A percentile compares a stretch with the other conserved stretches of the same genome.
phyloP scores from a whole-genome alignment of 1,140 invertebrate species.

The Oedothorax gibbosus region DNA sequence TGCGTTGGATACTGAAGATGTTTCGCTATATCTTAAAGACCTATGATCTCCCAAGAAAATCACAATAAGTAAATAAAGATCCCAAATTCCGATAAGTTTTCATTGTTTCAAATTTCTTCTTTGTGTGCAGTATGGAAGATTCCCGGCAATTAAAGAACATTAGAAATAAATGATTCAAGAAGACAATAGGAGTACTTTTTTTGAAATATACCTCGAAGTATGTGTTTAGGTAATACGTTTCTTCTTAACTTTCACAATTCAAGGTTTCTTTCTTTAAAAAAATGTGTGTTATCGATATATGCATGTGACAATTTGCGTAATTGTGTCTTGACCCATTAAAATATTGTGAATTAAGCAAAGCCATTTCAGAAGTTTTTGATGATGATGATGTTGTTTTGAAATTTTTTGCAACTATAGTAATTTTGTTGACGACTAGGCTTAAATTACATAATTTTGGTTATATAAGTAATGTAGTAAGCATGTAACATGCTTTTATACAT shows the following conservation, averaged over 20 bases:
- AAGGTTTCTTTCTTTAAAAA: too few species aligned
- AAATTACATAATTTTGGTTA: too few species aligned
- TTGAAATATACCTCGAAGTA: constrained; percentile 3
- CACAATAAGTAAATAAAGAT: constrained; percentile 23
- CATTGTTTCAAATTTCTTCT: constrained; percentile 48
- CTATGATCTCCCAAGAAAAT: constrained; percentile 1
- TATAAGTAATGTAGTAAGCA: too few species aligned
- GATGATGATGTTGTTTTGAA: too few species aligned
- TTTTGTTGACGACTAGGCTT: too few species aligned
- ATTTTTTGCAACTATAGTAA: too few species aligned
- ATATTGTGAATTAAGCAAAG: too few species aligned
- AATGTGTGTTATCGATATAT: too few species aligned
- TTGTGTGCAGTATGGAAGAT: constrained; percentile 26
- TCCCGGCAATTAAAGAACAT: constrained; percentile 40
- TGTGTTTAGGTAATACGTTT: neutral
- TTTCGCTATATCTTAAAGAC: constrained; percentile 11
- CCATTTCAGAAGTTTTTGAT: too few species aligned
- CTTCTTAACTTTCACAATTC: constrained; percentile 2
- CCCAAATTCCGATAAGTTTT: constrained; percentile 39
- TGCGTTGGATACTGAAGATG: constrained; percentile 28
- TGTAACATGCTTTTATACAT: too few species aligned
- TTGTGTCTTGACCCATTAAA: too few species aligned
- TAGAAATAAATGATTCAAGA: constrained; percentile 21
- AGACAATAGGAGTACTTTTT: constrained; percentile 39
- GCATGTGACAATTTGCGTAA: too few species aligned